Base-by-base conservation (phyloP, 2,113 vertebrate species). In the Cynoglossus semilaevis region DNA sequence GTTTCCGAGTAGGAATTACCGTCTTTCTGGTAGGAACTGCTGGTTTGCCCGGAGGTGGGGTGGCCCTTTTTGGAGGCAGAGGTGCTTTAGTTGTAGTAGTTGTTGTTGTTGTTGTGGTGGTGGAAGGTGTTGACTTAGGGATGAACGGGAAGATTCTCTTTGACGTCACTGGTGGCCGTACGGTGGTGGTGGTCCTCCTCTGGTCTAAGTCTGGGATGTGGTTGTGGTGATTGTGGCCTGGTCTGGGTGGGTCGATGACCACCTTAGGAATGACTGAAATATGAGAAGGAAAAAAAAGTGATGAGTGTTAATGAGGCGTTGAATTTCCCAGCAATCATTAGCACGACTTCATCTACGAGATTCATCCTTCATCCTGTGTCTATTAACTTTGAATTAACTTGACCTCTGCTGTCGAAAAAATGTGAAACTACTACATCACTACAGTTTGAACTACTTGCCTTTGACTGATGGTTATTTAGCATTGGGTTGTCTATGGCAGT, bases 191-290 rank as follows among this genome's bases (percentile, higher is more conserved):
- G 7, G 90, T 88, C 48, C 84, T 89, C 14, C 79, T 91, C 44
- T 85, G 83, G 76, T 91, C 87, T 1, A 63, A 56, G 53, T 90
- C 92, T 40, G 92, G 92, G 85, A 94, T 92, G 78, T 77, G 80
- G 77, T 88, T 93, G 77, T 87, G 82, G 63, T 86, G 91, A 67
- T 83, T 85, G n/a, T 14, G 86, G 79, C 82, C 91, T 59, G 89
- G 92, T 65, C 71, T 81, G 52, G 86, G 89, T 42, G 92, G 91
- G 40, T 94, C 93, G 74, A 94, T 91, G 72, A 78, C 82, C 72
- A 93, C 91, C 79, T 87, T 91, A 44, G 92, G 91, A 81, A 93
- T 92, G 78, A 90, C 91, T 92, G 77, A 49, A 80, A 63, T 69
- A 51, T 29, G 22, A 83, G 46, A 69, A n/a, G n/a, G n/a, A 63